These are phyloP conservation scores for Brachirus orientalis DNA, from an alignment of 2,113 vertebrate species.

Conservation along the genomic window DNA sequence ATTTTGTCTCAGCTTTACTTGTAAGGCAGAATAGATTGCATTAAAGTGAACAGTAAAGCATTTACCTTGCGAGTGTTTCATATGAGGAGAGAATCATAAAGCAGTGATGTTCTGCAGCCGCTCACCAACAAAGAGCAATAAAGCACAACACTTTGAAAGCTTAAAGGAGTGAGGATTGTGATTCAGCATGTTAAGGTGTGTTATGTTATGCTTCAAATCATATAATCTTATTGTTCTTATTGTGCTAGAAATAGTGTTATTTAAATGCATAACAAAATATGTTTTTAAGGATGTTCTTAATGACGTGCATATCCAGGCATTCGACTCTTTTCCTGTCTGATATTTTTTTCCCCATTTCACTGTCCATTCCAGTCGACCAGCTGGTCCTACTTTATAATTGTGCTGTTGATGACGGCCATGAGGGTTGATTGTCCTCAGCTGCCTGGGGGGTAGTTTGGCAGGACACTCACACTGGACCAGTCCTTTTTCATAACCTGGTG, in stretches of 20 bases:
- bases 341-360: background rate
- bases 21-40: slow-evolving; percentile 28
- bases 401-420: slow-evolving; percentile 29
- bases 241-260: background rate
- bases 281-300: too few species aligned
- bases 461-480: slow-evolving; percentile 6
- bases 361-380: slow-evolving; percentile 17
- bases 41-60: slow-evolving; percentile 4
- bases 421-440: slow-evolving; percentile 13
- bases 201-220: too few species aligned
- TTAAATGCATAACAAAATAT: background rate
- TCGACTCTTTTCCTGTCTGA: too few species aligned
- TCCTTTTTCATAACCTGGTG: slow-evolving; percentile 10
- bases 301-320: too few species aligned
- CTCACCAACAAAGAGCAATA: slow-evolving; percentile 21
- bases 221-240: too few species aligned
- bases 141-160: slow-evolving; percentile 7
- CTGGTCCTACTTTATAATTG: slow-evolving; percentile 43
- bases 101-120: background rate
- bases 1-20: slow-evolving; percentile 12
- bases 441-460: slow-evolving; percentile 29
- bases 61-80: slow-evolving; percentile 39
- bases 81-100: slow-evolving; percentile 14
- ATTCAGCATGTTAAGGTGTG: too few species aligned
- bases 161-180: background rate